Evolutionary conservation across 2,113 vertebrate genomes (phyloP), one percentile per base, ranked within the genome.

Genomic region (Sylvia atricapilla): DNA sequence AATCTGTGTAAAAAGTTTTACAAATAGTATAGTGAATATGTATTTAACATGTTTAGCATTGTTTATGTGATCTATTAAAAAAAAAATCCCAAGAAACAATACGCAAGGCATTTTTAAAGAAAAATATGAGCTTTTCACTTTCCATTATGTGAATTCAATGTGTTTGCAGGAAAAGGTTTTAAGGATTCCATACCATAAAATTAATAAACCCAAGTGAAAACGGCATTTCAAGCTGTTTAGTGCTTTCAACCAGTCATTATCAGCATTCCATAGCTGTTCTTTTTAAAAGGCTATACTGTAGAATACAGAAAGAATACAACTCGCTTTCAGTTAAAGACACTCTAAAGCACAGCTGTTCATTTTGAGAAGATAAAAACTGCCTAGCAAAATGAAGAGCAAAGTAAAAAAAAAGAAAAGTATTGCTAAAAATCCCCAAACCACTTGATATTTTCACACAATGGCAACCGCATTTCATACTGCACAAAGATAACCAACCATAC

Each of bases 1-100:
- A 94, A 99, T 99, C 99, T 99, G 97, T 50, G 90, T 80, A 72
- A 79, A 95, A 85, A 86, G 15, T 44, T 49, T 73, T 83, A 66
- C 58, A 88, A 80, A 55, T 35, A 52, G 14, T 23, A 72, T 0
- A 53, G 22, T 69, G 53, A 89, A 37, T 37, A 66, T 9, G 9
- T 72, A 77, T 50, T 90, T 89, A 52, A 23, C 15, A 68, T 10
- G 11, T 22, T 88, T 74, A 89, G 68, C 37, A 47, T 3, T 44
- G 30, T 10, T 33, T 63, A 6, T 7, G 28, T 30, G 35, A 77
- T 23, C 31, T 59, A 14, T 33, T 24, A 5, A 39, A 82, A 95
- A 43, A 84, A 95, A 56, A 15, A 17, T 7, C 2, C 7, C 6
- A 84, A 75, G 60, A 68, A 84, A 81, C 39, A 30, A 81, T 3